Base-by-base conservation (phyloP, 2,797 vertebrate genomes). In the Peromyscus melanophrys region DNA sequence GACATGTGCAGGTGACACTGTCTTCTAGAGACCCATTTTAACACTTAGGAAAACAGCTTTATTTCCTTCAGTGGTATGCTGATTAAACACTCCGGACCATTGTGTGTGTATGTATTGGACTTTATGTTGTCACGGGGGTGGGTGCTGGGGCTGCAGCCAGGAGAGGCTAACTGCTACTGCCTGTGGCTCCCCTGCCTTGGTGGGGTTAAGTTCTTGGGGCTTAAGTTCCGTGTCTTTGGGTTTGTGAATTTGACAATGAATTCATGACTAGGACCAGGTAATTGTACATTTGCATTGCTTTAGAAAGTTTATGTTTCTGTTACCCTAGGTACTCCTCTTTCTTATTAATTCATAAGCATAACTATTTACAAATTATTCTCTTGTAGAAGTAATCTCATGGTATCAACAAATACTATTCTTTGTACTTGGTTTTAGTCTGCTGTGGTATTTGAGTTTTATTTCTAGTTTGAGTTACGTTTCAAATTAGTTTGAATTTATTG, bases 311-410 rank as follows among this genome's bases (percentile, higher is more conserved):
- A 57, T 3, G 6, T 85, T 94, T 86, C 73, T 83, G 76, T 95
- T 93, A 55, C 78, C 75, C 92, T 80, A 63, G 94, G 40, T 93
- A 46, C 78, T 83, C 76, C 46, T 87, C 63, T 76, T 43, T 86
- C 69, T 85, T 85, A 76, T 21, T 52, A 67, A 69, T 81, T 67
- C 40, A 59, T 80, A 94, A 96, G 82, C 61, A 89, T 95, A 86
- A 96, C 90, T 96, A 78, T 88, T 77, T 91, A 40, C 71, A 92
- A 52, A 80, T 93, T 91, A 96, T 71, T 90, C n/a, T 94, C n/a
- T 83, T 52, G 75, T 92, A 89, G 73, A 84, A 91, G n/a, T 95
- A 16, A 90, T 94, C 81, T 92, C 57, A n/a, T 19, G n/a, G 65
- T 84, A 73, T 59, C 7, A 83, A 89, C 40, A 57, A 49, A 76